Percentiles rank a stretch among this genome's conserved stretches.
Evolutionary conservation across 2,888 invertebrate species (phyloP).

Genomic region (Drosophila birchii): DNA sequence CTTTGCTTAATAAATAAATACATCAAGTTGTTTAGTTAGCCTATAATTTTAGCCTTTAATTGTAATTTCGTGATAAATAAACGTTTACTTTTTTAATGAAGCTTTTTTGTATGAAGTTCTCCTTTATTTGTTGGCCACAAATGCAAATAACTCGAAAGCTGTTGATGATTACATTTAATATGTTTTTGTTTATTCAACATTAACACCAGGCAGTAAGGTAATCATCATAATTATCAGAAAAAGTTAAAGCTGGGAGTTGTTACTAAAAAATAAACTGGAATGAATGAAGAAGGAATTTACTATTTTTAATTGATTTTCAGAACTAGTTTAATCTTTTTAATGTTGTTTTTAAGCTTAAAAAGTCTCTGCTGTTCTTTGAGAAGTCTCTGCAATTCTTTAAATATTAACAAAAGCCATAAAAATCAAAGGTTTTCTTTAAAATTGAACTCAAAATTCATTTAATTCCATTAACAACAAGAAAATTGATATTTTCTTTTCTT

Average conservation of each 20-base stretch:
- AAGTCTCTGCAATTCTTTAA: not conserved
- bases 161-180: slow-evolving; percentile 2
- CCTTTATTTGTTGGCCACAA: slow-evolving; percentile 4
- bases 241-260: not conserved
- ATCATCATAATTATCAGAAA: not conserved
- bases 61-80: slow-evolving; percentile 1
- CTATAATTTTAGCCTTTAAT: not conserved
- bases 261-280: too few relatives aligned
- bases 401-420: not conserved
- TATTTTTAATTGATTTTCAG: not conserved
- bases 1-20: not conserved
- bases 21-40: not conserved
- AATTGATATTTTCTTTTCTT: slow-evolving; percentile 17
- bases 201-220: slow-evolving; percentile 3
- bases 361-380: too few relatives aligned
- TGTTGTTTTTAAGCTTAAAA: not conserved
- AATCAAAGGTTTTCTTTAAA: not conserved
- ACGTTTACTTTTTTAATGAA: slow-evolving; percentile 1
- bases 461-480: not conserved
- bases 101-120: not conserved
- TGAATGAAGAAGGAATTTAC: too few relatives aligned
- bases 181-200: slow-evolving; percentile 14
- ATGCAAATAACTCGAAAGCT: not conserved
- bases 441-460: not conserved
- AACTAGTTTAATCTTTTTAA: not conserved